Conservation (phyloP, 2,113 vertebrate genomes). For the Ictidomys tridecemlineatus region DNA sequence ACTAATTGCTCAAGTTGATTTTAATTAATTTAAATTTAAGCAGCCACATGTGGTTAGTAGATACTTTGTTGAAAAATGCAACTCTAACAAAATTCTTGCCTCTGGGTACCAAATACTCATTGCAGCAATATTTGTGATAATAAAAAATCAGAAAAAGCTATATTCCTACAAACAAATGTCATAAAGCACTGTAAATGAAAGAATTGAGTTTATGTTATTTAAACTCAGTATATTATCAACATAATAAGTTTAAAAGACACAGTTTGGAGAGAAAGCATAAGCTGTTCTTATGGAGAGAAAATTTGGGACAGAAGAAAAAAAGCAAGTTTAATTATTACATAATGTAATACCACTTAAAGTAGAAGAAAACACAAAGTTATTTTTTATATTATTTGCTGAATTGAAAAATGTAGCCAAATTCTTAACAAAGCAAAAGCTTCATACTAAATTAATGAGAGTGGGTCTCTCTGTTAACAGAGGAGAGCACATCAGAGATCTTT, state of each 20-base stretch:
- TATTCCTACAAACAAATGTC: conserved; percentile 5
- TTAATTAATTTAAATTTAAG: conserved; percentile 22
- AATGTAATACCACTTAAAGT: background rate
- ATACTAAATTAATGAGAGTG: background rate
- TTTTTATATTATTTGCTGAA: background rate
- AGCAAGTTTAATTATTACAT: background rate
- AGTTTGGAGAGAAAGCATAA: background rate
- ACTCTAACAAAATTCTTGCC: background rate
- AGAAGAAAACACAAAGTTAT: conserved; percentile 17
- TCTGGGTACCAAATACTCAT: background rate
- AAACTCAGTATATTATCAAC: background rate
- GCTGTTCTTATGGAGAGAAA: background rate
- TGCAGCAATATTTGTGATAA: background rate
- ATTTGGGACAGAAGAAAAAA: background rate
- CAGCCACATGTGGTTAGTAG: background rate
- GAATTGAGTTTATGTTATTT: background rate
- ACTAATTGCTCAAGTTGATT: background rate
- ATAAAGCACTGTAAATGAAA: conserved; percentile 1
- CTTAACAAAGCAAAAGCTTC: background rate
- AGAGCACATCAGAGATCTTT: background rate
- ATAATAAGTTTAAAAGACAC: background rate
- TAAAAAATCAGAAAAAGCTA: background rate
- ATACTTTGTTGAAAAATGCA: background rate
- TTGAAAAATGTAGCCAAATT: background rate
- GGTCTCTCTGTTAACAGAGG: background rate